These are phyloP conservation scores for Dione juno DNA, from an alignment of 2,888 invertebrate species.

Conservation along the genomic window DNA sequence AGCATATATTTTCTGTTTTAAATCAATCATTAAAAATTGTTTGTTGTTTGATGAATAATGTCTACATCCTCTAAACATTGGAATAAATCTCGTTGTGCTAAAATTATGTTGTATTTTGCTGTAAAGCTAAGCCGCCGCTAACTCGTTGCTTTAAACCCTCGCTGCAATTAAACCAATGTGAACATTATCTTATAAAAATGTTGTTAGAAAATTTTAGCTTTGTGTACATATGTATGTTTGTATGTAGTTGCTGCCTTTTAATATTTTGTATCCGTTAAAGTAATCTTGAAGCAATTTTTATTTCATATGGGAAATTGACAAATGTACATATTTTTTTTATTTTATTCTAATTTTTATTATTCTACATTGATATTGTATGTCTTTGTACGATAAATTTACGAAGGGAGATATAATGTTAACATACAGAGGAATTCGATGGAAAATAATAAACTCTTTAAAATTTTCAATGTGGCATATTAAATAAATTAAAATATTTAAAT, in stretches of 20 bases:
- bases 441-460: not conserved
- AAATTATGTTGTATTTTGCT: slow-evolving; percentile 30
- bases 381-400: not conserved
- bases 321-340: slow-evolving; percentile 14
- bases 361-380: not conserved
- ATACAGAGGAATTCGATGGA: not conserved
- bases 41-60: slow-evolving; percentile 1
- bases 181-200: slow-evolving; percentile 21
- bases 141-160: slow-evolving; percentile 49
- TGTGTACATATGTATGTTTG: slow-evolving; percentile 35
- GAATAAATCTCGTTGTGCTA: slow-evolving; percentile 42
- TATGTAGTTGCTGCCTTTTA: slow-evolving; percentile 8
- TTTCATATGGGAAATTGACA: not conserved
- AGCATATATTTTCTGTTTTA: not conserved
- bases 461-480: not conserved
- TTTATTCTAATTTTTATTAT: slow-evolving; percentile 12
- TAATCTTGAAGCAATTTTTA: not conserved
- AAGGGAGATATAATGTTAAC: not conserved
- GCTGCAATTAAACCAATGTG: slow-evolving; percentile 11
- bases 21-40: not conserved
- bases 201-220: slow-evolving; percentile 30
- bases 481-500: not conserved
- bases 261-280: not conserved
- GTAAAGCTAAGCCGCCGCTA: slow-evolving; percentile 58
- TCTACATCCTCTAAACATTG: slow-evolving; percentile 37